Conservation (phyloP, 53 echinoderm and acorn worm species). For the Paracentrotus lividus region DNA sequence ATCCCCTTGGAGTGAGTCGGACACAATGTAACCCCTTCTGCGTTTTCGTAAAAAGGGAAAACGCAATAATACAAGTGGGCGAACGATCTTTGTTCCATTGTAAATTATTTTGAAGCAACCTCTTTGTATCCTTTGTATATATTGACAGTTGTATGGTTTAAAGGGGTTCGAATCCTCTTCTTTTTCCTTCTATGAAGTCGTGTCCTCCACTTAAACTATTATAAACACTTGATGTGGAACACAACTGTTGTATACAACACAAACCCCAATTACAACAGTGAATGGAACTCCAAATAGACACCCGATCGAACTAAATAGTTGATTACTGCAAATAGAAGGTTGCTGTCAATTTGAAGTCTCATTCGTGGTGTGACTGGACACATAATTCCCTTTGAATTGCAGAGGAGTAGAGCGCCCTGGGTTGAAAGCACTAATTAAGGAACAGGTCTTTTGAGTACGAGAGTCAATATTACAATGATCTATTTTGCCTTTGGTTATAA, state of each 20-base stretch:
- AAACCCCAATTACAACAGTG: too few species aligned
- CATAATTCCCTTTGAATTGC: neutral
- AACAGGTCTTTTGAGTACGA: neutral
- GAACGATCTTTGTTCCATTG: neutral
- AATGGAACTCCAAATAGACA: too few species aligned
- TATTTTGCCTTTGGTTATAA: neutral
- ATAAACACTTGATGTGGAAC: slow-evolving; percentile 18
- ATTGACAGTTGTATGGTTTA: neutral
- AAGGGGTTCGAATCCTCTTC: neutral
- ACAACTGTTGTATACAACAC: too few species aligned
- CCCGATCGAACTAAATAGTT: too few species aligned
- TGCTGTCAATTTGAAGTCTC: too few species aligned
- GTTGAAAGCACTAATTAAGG: neutral
- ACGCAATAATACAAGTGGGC: neutral
- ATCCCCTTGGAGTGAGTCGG: neutral
- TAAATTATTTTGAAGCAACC: slow-evolving; percentile 5
- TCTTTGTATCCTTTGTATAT: neutral
- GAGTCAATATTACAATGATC: neutral
- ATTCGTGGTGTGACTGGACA: too few species aligned
- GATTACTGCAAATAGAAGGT: too few species aligned
- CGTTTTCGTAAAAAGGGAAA: neutral
- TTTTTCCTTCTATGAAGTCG: too few species aligned
- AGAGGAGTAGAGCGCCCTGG: neutral
- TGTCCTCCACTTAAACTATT: slow-evolving; percentile 19
- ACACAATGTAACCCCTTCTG: slow-evolving; percentile 21